A percentile compares a stretch with the other conserved stretches of the same genome.
These are phyloP conservation scores for Dasypolia templi DNA, from an alignment of 2,888 invertebrate species.

Conservation along the genomic window DNA sequence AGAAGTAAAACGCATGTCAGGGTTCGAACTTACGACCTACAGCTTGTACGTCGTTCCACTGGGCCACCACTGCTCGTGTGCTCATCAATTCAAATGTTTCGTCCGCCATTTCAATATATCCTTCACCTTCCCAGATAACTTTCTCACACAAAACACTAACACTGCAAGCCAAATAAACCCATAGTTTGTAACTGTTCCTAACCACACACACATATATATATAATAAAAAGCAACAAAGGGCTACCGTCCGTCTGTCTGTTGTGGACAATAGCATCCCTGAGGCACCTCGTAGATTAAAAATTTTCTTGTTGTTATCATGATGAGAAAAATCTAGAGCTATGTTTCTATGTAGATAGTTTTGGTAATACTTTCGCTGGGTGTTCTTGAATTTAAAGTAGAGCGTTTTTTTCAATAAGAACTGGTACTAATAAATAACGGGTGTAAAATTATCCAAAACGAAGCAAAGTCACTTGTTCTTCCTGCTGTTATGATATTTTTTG, in stretches of 20 bases:
- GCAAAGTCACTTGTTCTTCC: too few species aligned
- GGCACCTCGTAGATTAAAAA: constrained; percentile 68
- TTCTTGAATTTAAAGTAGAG: not conserved
- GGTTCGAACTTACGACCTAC: too few species aligned
- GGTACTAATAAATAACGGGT: too few species aligned
- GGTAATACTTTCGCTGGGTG: constrained; percentile 13
- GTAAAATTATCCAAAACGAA: too few species aligned
- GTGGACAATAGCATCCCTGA: constrained; percentile 66
- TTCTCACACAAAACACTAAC: constrained; percentile 4
- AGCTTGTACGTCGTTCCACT: too few species aligned
- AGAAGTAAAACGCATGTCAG: too few species aligned
- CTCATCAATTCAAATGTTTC: too few species aligned
- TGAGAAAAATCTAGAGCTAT: constrained; percentile 56
- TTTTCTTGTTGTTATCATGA: constrained; percentile 63
- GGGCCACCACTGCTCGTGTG: too few species aligned
- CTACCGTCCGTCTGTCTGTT: constrained; percentile 67
- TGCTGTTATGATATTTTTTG: too few species aligned
- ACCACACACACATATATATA: not conserved
- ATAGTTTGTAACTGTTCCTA: not conserved
- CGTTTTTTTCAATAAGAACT: too few species aligned
- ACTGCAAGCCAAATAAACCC: constrained; percentile 7
- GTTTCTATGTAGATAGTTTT: constrained; percentile 14
- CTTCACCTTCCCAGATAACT: too few species aligned
- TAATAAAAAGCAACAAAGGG: constrained; percentile 60
- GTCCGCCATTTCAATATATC: too few species aligned